These are phyloP conservation scores for Lophotis ruficrista DNA, from an alignment of 2,113 vertebrate genomes.

Conservation along the genomic window DNA sequence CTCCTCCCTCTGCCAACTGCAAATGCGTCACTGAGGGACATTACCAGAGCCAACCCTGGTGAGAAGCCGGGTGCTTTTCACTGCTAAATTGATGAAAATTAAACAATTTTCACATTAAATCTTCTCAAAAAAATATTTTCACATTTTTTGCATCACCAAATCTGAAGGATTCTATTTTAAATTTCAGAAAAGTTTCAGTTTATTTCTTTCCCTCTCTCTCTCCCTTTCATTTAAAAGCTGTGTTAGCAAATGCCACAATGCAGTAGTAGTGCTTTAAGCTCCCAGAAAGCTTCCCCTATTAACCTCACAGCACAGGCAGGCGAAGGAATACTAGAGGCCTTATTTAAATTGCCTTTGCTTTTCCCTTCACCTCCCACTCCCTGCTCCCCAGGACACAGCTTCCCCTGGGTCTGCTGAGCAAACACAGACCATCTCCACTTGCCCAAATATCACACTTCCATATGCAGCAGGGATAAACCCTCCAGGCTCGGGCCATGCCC, in stretches of 20 bases:
- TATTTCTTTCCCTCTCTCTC: background rate
- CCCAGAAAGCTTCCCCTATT: background rate
- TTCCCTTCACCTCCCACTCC: background rate
- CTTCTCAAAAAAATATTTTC: background rate
- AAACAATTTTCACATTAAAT: background rate
- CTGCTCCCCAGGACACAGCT: background rate
- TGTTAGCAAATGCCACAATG: background rate
- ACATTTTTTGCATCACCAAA: background rate
- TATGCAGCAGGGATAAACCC: background rate
- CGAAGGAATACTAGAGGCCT: background rate
- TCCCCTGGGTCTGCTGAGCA: background rate
- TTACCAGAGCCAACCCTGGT: background rate
- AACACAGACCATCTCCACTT: background rate
- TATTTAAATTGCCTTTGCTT: background rate
- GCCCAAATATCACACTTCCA: background rate
- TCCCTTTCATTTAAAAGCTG: background rate
- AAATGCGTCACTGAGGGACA: conserved; percentile 18
- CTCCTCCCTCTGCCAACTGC: conserved; percentile 16
- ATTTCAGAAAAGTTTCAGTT: background rate
- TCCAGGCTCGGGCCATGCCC: background rate
- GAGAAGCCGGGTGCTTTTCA: background rate
- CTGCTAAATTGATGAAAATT: background rate
- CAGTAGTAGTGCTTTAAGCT: background rate
- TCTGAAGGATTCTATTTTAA: background rate
- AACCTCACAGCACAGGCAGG: background rate